phyloP scores from a whole-genome alignment of 2,797 vertebrate genomes.

The Neostethus bicornis region DNA sequence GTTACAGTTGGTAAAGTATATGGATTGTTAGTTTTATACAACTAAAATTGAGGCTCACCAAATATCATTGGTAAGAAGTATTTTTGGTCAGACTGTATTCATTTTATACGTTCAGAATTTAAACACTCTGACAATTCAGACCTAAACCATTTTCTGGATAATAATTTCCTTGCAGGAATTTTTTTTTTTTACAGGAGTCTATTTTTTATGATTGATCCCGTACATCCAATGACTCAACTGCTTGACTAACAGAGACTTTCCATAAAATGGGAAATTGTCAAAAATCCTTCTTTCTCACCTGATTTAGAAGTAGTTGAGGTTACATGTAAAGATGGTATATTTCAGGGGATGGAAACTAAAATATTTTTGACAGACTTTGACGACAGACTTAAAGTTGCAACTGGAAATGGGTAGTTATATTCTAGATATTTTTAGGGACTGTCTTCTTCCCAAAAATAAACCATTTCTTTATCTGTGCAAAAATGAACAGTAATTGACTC shows the following conservation, averaged over 20 bases:
- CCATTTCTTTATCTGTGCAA: too few species aligned
- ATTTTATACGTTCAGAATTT: too few species aligned
- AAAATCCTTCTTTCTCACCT: not conserved
- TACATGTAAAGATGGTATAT: not conserved
- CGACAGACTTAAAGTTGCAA: not conserved
- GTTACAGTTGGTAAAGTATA: too few species aligned
- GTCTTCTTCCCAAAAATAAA: too few species aligned
- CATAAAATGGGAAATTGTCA: not conserved
- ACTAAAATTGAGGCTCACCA: too few species aligned
- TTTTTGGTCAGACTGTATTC: too few species aligned
- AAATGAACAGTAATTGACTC: too few species aligned
- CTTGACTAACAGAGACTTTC: too few species aligned
- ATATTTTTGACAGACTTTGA: not conserved
- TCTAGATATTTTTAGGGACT: too few species aligned
- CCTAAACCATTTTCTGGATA: not conserved
- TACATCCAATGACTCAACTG: not conserved
- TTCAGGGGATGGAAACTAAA: not conserved
- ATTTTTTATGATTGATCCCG: not conserved
- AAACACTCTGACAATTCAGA: not conserved
- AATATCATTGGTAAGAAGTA: too few species aligned
- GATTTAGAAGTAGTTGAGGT: not conserved
- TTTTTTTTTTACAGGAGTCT: not conserved
- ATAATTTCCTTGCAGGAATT: constrained; percentile 3
- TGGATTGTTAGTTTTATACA: too few species aligned
- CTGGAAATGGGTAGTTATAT: not conserved